phyloP scores from a whole-genome alignment of 2,888 invertebrate genomes.

The Cylloceria caligata region DNA sequence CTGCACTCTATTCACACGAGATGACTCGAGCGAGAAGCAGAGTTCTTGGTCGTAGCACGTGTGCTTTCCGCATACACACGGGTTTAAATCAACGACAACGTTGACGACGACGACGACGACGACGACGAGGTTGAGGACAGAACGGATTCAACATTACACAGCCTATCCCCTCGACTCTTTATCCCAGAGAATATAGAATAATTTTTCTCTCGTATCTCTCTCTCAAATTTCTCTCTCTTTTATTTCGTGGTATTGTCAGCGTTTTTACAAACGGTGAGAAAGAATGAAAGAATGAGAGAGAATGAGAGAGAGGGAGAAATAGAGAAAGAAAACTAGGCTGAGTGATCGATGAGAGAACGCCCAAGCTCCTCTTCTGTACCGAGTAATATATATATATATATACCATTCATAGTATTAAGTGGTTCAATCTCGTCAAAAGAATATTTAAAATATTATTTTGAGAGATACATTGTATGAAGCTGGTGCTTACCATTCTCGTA shows the following conservation, averaged over 20 bases:
- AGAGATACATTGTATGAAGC: background rate
- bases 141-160: conserved; percentile 39
- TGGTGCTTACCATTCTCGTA: background rate
- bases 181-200: conserved; percentile 42
- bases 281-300: conserved; percentile 16
- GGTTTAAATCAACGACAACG: conserved; percentile 45
- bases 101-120: conserved; percentile 31
- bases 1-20: conserved; percentile 46
- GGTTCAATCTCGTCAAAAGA: conserved; percentile 45
- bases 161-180: conserved; percentile 25
- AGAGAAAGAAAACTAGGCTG: conserved; percentile 37
- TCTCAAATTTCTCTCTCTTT: too few species aligned
- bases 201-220: conserved; percentile 40
- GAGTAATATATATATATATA: background rate
- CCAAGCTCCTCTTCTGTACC: conserved; percentile 36
- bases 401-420: background rate
- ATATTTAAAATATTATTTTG: conserved; percentile 44
- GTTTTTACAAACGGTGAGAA: conserved; percentile 36
- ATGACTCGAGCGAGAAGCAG: conserved; percentile 43
- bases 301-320: background rate
- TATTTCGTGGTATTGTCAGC: conserved; percentile 58
- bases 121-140: conserved; percentile 23
- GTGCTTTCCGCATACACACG: conserved; percentile 18
- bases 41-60: conserved; percentile 51
- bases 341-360: conserved; percentile 61